phyloP scores from a whole-genome alignment of 1,140 invertebrate genomes.

The Drosophila pseudoananassae region DNA sequence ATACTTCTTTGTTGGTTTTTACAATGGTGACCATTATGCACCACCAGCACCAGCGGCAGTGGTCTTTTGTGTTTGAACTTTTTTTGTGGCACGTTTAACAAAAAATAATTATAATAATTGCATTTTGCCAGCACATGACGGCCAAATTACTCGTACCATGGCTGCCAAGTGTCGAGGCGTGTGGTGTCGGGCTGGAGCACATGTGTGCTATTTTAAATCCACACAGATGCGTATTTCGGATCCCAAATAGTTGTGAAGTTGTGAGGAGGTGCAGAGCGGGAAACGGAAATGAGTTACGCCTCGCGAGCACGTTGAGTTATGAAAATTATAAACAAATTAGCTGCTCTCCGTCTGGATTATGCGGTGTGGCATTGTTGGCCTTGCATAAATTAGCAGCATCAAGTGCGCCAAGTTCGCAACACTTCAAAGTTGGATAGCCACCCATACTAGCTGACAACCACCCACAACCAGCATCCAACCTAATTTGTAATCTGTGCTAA shows the following conservation, averaged over 20 bases:
- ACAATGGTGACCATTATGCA: slow-evolving; percentile 7
- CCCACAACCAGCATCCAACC: slow-evolving; percentile 10
- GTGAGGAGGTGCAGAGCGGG: slow-evolving; percentile 9
- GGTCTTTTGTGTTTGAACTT: slow-evolving; percentile 20
- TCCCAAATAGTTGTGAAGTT: slow-evolving; percentile 41
- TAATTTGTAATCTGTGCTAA: slow-evolving; percentile 69
- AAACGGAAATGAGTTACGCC: slow-evolving; percentile 58
- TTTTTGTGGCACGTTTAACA: slow-evolving; percentile 40
- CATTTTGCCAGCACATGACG: slow-evolving; percentile 53
- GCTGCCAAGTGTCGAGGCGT: slow-evolving; percentile 50
- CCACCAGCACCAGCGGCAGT: slow-evolving; percentile 8
- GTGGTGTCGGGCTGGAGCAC: slow-evolving; percentile 26
- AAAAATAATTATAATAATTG: slow-evolving; percentile 53
- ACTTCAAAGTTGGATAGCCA: slow-evolving; percentile 30
- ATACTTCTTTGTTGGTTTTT: slow-evolving; percentile 7
- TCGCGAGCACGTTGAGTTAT: slow-evolving; percentile 71
- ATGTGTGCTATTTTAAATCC: slow-evolving; percentile 8
- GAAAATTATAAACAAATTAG: slow-evolving; percentile 82
- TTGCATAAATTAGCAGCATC: slow-evolving; percentile 74
- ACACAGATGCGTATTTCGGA: slow-evolving; percentile 25
- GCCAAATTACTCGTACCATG: slow-evolving; percentile 41
- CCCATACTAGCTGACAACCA: neutral
- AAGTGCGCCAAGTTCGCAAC: slow-evolving; percentile 55
- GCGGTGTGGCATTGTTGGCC: slow-evolving; percentile 66
- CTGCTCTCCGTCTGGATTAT: slow-evolving; percentile 63